Conservation (phyloP, 2,113 vertebrate species). For the Eulemur macaco region DNA sequence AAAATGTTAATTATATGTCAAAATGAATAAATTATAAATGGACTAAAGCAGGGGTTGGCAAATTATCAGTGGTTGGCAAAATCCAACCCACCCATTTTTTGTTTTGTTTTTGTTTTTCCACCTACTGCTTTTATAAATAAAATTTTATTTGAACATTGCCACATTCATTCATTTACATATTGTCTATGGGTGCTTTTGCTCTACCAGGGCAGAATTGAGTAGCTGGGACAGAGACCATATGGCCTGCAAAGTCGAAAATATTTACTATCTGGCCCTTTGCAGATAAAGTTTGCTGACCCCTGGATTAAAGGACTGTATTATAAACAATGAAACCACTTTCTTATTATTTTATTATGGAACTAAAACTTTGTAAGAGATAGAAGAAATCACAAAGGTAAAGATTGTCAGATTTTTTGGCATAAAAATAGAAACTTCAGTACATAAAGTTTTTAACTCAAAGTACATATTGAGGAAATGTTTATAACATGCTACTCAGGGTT, state of each 20-base stretch:
- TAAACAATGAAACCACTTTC: conserved; percentile 54
- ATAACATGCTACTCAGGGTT: conserved; percentile 22
- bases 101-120: not conserved
- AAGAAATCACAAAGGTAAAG: conserved; percentile 62
- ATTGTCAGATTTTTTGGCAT: conserved; percentile 56
- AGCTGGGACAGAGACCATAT: conserved; percentile 40
- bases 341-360: conserved; percentile 61
- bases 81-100: not conserved
- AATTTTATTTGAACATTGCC: conserved; percentile 44
- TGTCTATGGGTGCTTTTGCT: conserved; percentile 37
- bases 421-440: conserved; percentile 41
- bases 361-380: conserved; percentile 66
- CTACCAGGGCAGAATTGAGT: conserved; percentile 27
- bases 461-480: conserved; percentile 46
- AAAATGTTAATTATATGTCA: not conserved
- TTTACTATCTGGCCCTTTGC: conserved; percentile 52
- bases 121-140: conserved; percentile 20
- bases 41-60: conserved; percentile 19
- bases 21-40: not conserved
- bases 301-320: conserved; percentile 58
- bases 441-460: conserved; percentile 41
- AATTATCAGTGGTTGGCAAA: not conserved
- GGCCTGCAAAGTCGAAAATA: conserved; percentile 56
- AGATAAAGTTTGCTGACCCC: conserved; percentile 68
- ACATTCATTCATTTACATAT: conserved; percentile 42